Evolutionary conservation across 1,140 invertebrate species (phyloP), one percentile per base, ranked within the genome.

Genomic region (Drosophila micromelanica): DNA sequence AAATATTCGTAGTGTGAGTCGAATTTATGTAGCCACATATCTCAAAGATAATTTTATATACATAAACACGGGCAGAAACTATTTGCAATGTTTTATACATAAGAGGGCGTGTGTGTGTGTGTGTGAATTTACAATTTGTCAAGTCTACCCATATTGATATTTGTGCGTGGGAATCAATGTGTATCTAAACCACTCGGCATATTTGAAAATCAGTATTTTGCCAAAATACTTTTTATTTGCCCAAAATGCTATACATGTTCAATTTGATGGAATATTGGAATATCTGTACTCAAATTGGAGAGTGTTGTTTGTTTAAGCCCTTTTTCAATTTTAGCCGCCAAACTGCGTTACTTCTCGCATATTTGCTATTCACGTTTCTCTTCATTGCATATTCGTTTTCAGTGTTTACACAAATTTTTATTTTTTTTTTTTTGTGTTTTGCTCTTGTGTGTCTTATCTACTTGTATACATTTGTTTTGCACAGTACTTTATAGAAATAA

Each of bases 1-100:
- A 54, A 35, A 37, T 43, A 46, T 40, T 51, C 65, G 62, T 49
- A 51, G 27, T 75, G 69, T 80, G 61, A 73, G 77, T 77, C n/a
- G 12, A 75, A 43, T 40, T 43, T 30, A 60, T 60, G 9, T 57
- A 23, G 20, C 20, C 3, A 35, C 57, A 77, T 80, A 77, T 80
- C 61, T 73, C 15, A 63, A 73, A 74, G 48, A 81, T 73, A 72
- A 27, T n/a, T 8, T 45, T 17, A n/a, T 45, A 17, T 13, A 45
- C 43, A 45, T 3, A 40, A 40, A 1, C 37, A 13, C 13, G 35
- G 35, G 11, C 9, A 20, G 43, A 11, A 46, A 46, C 11, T 55
- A 27, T 55, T 40, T 32, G n/a, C 5, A 13, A 13, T 30, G 12
- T 27, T 8, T 45, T 45, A 11, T 8, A 45, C 43, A 45, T 5